Percentiles rank a stretch among this genome's conserved stretches.
These are phyloP conservation scores for Ardeotis arabs DNA, from an alignment of 2,113 vertebrate species.

Conservation along the genomic window DNA sequence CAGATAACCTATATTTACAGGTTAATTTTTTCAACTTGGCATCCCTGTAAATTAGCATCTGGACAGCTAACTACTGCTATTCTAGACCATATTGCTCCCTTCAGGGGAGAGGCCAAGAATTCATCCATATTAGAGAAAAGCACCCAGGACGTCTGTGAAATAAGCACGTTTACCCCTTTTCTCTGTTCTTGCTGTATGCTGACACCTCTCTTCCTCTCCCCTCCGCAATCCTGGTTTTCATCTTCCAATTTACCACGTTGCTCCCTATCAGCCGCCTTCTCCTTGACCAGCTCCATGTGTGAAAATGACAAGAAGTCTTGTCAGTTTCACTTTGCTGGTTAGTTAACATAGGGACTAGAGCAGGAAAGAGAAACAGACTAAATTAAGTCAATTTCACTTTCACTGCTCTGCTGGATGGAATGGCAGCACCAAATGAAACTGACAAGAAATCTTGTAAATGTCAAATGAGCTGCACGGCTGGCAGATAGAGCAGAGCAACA, in stretches of 20 bases:
- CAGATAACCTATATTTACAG: not conserved
- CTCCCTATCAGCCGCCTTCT: constrained; percentile 36
- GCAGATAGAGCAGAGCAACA: constrained; percentile 56
- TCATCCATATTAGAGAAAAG: not conserved
- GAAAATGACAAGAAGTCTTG: constrained; percentile 42
- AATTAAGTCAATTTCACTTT: constrained; percentile 61
- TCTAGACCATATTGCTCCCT: not conserved
- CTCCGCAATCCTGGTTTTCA: not conserved
- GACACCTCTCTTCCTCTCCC: not conserved
- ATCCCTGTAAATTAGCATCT: not conserved
- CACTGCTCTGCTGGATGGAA: constrained; percentile 57
- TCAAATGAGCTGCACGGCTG: constrained; percentile 66
- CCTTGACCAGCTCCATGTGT: constrained; percentile 39
- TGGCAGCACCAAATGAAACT: constrained; percentile 63
- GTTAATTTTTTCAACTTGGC: not conserved
- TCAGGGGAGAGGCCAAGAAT: not conserved
- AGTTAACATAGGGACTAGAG: constrained; percentile 43
- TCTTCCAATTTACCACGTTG: constrained; percentile 38
- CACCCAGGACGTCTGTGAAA: not conserved
- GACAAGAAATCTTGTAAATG: constrained; percentile 72
- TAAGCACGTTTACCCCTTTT: not conserved
- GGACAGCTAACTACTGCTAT: not conserved
- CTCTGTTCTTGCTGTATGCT: not conserved
- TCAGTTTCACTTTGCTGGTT: constrained; percentile 57
- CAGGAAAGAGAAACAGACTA: constrained; percentile 56